phyloP scores from a whole-genome alignment of 2,113 vertebrate genomes.

The Ciconia maguari region DNA sequence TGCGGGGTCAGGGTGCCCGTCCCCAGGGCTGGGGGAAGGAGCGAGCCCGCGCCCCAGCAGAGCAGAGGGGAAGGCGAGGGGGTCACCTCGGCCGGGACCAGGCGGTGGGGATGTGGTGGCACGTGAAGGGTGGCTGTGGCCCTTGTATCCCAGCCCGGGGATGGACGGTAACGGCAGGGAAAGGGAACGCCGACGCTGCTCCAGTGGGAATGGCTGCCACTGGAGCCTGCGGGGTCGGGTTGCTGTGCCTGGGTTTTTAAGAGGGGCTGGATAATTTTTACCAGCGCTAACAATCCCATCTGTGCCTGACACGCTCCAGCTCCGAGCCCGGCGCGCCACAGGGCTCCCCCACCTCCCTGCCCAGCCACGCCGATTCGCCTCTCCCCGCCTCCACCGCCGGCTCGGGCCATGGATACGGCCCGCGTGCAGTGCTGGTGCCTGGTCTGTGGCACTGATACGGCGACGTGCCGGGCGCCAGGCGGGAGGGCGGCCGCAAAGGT shows the following conservation, averaged over 20 bases:
- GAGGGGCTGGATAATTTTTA: constrained; percentile 43
- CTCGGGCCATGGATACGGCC: accelerated
- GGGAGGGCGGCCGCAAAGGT: neutral
- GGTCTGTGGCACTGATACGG: accelerated
- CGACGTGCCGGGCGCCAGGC: accelerated
- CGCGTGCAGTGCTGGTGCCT: accelerated
- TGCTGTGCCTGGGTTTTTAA: constrained; percentile 1
- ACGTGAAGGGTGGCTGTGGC: neutral
- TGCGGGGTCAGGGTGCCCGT: neutral
- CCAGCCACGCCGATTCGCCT: neutral
- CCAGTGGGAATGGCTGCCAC: neutral
- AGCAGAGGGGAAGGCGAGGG: neutral
- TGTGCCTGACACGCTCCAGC: constrained; percentile 33
- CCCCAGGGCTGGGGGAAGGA: neutral
- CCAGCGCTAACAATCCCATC: constrained; percentile 31
- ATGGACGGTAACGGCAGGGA: neutral
- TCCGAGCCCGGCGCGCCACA: neutral
- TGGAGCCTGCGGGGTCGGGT: neutral
- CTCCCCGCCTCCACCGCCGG: neutral
- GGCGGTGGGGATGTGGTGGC: neutral
- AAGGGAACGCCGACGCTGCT: accelerated
- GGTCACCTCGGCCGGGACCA: neutral
- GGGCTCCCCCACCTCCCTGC: neutral
- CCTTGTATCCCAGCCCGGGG: neutral
- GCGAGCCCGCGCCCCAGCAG: neutral